Conservation (phyloP, 2,888 invertebrate genomes). For the Tenodera sinensis region DNA sequence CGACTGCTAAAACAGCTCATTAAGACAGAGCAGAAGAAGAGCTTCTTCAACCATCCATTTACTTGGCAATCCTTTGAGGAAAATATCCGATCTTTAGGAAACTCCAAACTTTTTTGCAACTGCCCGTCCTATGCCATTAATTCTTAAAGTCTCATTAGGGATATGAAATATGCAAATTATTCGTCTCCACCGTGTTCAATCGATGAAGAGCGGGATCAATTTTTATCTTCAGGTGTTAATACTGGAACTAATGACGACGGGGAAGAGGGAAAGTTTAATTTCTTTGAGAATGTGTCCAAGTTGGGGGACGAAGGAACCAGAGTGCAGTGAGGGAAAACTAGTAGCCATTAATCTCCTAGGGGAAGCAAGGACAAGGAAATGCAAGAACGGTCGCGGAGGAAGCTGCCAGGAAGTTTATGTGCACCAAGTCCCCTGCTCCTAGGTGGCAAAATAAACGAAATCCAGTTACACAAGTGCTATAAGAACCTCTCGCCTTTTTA, state of each 20-base stretch:
- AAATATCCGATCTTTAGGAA: background rate
- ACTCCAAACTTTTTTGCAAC: background rate
- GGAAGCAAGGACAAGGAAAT: background rate
- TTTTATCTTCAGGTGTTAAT: background rate
- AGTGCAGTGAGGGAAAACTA: background rate
- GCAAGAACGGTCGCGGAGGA: background rate
- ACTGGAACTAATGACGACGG: background rate
- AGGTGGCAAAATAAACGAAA: background rate
- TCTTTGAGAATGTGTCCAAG: background rate
- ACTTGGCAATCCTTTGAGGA: background rate
- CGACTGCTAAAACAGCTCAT: background rate
- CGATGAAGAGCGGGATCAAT: background rate
- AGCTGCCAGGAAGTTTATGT: background rate
- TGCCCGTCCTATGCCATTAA: background rate
- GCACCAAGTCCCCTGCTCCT: background rate
- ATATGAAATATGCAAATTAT: background rate
- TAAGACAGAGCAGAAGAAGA: background rate
- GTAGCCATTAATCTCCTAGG: background rate
- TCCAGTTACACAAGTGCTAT: too few relatives aligned
- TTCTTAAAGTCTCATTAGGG: background rate
- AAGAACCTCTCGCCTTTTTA: too few relatives aligned
- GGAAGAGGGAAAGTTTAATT: background rate
- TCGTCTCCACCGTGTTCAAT: background rate
- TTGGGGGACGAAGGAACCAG: background rate
- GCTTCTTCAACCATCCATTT: background rate